Evolutionary conservation across 2,888 invertebrate genomes (phyloP).

Genomic region (Lacanobia oleracea): DNA sequence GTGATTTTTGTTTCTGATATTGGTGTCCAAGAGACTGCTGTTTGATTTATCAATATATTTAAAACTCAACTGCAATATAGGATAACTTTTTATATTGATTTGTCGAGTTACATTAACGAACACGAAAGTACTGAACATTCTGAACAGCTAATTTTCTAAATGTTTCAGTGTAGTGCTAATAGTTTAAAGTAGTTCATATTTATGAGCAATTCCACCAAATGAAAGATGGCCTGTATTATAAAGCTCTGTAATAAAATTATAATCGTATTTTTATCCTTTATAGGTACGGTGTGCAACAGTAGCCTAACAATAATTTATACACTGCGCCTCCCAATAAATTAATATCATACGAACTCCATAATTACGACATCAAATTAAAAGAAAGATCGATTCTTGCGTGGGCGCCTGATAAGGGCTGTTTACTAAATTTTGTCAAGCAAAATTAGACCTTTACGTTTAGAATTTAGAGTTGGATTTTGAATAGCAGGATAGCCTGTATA

Average conservation of each 20-base stretch:
- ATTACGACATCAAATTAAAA: constrained; percentile 63
- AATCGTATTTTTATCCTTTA: not conserved
- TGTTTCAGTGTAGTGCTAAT: not conserved
- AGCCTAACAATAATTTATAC: constrained; percentile 9
- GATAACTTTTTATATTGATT: not conserved
- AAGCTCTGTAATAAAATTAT: too few relatives aligned
- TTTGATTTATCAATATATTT: not conserved
- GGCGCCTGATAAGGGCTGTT: constrained; percentile 64
- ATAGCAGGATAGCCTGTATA: not conserved
- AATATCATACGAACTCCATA: constrained; percentile 54
- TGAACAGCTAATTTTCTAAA: not conserved
- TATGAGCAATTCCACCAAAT: too few relatives aligned
- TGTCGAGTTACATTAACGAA: not conserved
- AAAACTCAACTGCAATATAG: not conserved
- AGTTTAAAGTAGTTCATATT: too few relatives aligned
- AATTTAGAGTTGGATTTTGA: constrained; percentile 19
- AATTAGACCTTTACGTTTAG: rapidly evolving
- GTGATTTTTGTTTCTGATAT: constrained; percentile 30
- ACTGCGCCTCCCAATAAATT: constrained; percentile 40
- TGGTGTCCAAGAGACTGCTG: not conserved
- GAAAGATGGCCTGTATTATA: too few relatives aligned
- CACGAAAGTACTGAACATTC: not conserved
- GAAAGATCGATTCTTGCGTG: constrained; percentile 55
- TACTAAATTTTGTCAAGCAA: constrained; percentile 1
- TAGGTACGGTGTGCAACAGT: constrained; percentile 8